Evolutionary conservation across 2,797 vertebrate genomes (phyloP), one percentile per base, ranked within the genome.

Genomic region (Poecilia gillii): DNA sequence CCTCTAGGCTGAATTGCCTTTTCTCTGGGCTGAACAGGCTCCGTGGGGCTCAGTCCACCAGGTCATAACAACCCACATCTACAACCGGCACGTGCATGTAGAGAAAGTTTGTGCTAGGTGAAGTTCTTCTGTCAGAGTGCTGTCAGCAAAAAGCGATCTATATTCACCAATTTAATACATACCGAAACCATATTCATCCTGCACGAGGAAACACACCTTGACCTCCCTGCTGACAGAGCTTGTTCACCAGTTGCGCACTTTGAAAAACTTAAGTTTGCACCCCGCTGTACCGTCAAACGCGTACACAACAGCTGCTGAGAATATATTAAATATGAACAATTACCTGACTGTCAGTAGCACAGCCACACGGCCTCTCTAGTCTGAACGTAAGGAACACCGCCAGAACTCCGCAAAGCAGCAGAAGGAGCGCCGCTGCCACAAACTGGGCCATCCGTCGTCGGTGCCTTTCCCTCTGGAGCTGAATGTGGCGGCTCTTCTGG

Each of bases 331-430:
- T 13, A 2, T 18, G 36, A 18, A 39, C 4, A 74, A 0, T 75
- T 82, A 90, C 87, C 89, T 83, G 57, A 3, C 6, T 11, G 51
- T n/a, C 41, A 20, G 51, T 0, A 8, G 73, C 1, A 3, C 2
- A 41, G 0, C 4, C 39, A 1, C 25, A 16, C n/a, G 23, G 8
- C 2, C 5, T 43, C 33, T 39, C 36, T 0, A 76, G 16, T 28
- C 39, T 16, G 0, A 46, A 25, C 6, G 16, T 3, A 4, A 80
- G 0, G 25, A 87, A 11, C 0, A 74, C 5, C 62, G 45, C 72
- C 72, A 86, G 1, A 7, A 46, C 45, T 0, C 11, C 66, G 0
- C 4, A 8, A 0, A 57, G 0, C 20, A 88, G 43, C 0, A 90
- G 46, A 0, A 90, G 5, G 0, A 80, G 13, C 7, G 5, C n/a